Conservation (phyloP, 92 coral and sea anemone species). For the Parazoanthus atlanticus region DNA sequence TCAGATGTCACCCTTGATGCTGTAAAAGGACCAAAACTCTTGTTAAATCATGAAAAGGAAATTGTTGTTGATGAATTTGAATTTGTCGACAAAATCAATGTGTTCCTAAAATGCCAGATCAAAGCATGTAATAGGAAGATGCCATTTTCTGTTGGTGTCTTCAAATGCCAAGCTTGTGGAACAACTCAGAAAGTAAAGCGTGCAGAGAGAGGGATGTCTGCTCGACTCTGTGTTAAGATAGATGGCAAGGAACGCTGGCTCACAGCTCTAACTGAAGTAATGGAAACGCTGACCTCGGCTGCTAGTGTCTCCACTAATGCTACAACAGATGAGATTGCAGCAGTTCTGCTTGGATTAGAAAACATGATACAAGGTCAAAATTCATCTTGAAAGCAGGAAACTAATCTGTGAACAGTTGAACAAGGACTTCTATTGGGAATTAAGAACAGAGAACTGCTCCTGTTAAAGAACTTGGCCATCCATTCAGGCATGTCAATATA, state of each 20-base stretch:
- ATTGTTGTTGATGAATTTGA: constrained; percentile 1
- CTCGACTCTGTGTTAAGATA: background rate
- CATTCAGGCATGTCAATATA: no score
- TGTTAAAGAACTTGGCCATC: background rate
- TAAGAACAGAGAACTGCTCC: background rate
- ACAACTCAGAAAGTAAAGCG: background rate
- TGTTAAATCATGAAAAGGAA: background rate
- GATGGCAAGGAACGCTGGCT: constrained; percentile 27
- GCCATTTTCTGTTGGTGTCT: constrained; percentile 14
- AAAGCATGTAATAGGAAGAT: constrained; percentile 12
- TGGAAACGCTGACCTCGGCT: background rate
- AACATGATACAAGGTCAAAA: constrained; percentile 1
- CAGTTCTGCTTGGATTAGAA: background rate
- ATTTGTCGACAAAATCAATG: constrained; percentile 9
- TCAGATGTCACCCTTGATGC: background rate
- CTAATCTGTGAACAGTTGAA: background rate
- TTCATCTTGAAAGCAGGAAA: background rate
- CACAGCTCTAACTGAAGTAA: constrained; percentile 1
- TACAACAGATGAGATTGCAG: constrained; percentile 12
- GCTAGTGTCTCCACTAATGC: background rate
- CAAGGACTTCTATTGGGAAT: no score
- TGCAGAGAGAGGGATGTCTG: constrained; percentile 11
- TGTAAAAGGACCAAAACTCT: background rate
- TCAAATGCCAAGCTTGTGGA: constrained; percentile 35
- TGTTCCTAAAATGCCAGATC: constrained; percentile 17